Conservation (phyloP, 2,797 vertebrate species). For the Sciurus carolinensis region DNA sequence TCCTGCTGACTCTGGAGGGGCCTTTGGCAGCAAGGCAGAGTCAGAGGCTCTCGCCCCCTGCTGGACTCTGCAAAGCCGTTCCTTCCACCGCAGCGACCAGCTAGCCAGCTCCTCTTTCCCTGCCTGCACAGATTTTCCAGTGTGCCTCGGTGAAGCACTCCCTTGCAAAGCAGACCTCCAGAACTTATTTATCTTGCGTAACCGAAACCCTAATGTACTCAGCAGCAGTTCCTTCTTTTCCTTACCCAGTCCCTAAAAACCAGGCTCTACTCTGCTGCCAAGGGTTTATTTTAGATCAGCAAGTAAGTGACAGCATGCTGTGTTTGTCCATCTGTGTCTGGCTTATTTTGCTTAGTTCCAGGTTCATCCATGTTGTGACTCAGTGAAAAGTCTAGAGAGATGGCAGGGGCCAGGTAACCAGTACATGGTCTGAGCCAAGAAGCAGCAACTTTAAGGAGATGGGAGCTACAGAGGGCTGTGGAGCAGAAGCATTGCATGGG, state of each 20-base stretch:
- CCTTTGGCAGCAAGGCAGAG: background rate
- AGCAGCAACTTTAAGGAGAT: background rate
- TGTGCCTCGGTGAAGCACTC: fast-evolving
- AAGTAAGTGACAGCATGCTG: background rate
- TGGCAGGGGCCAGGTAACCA: background rate
- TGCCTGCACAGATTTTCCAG: background rate
- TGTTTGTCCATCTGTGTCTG: background rate
- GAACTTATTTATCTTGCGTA: background rate
- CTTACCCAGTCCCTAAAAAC: too few species aligned
- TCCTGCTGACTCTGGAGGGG: background rate
- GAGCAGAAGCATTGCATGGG: too few species aligned
- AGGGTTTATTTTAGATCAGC: background rate
- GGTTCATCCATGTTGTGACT: background rate
- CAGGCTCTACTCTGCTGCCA: background rate
- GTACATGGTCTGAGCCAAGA: too few species aligned
- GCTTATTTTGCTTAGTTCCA: background rate
- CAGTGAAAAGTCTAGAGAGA: background rate
- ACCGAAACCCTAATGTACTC: background rate
- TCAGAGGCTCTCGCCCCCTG: fast-evolving
- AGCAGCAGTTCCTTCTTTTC: background rate
- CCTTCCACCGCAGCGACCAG: background rate
- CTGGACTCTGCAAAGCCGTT: background rate
- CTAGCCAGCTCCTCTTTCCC: too few species aligned
- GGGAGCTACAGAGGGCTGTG: too few species aligned
- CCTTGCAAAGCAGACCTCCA: background rate